phyloP scores from a whole-genome alignment of 2,888 invertebrate genomes.

The Oxycera nigricornis region DNA sequence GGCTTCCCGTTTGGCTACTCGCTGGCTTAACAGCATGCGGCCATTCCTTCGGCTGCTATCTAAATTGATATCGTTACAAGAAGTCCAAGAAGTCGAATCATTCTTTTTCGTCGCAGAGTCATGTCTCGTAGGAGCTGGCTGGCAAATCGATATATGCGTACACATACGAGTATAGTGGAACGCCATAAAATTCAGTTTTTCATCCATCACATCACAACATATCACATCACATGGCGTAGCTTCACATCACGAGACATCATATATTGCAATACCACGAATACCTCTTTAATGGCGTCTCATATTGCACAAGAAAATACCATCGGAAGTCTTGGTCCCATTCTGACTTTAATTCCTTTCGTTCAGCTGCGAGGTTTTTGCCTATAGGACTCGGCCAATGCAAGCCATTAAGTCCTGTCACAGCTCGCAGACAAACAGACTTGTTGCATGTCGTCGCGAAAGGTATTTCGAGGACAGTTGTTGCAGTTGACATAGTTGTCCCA shows the following conservation, averaged over 20 bases:
- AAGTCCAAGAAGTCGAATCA: constrained; percentile 26
- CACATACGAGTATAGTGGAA: constrained; percentile 21
- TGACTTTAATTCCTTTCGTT: constrained; percentile 24
- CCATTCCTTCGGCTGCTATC: constrained; percentile 17
- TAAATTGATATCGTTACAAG: constrained; percentile 30
- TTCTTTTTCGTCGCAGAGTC: constrained; percentile 7
- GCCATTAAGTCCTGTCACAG: constrained; percentile 30
- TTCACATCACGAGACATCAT: constrained; percentile 35
- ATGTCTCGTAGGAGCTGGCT: background rate
- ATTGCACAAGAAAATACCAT: constrained; percentile 39
- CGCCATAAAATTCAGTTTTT: constrained; percentile 40
- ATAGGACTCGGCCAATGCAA: background rate
- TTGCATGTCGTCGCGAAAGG: constrained; percentile 8
- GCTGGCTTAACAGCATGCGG: constrained; percentile 24
- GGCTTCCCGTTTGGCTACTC: constrained; percentile 14
- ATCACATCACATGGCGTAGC: constrained; percentile 28
- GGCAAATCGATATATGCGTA: constrained; percentile 11
- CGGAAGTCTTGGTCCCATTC: constrained; percentile 36
- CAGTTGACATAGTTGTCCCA: constrained; percentile 7
- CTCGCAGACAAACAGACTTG: constrained; percentile 31
- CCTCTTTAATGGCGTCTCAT: constrained; percentile 38
- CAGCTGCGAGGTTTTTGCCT: constrained; percentile 16
- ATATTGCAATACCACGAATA: constrained; percentile 40
- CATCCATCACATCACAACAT: constrained; percentile 34
- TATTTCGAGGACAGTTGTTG: constrained; percentile 33